Evolutionary conservation across 2,797 vertebrate genomes (phyloP), one percentile per base, ranked within the genome.

Genomic region (Echeneis naucrates): DNA sequence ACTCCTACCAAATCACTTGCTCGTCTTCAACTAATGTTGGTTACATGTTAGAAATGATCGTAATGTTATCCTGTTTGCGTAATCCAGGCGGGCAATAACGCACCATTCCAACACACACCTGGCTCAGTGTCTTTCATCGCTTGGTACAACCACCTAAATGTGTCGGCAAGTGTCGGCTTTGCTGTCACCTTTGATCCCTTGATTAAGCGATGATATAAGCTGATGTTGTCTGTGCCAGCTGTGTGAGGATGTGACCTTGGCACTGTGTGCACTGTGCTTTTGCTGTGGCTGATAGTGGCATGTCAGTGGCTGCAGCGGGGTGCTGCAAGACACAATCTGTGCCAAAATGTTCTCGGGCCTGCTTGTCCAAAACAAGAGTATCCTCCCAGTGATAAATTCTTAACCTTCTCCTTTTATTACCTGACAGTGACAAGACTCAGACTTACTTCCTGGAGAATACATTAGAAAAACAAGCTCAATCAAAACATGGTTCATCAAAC

Each of bases 241-340:
- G 73, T 80, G 69, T 53, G 72, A 72, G 23, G 68, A 84, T 67
- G 58, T 79, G 88, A 92, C 91, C 89, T 90, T 93, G 88, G 77
- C 68, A 72, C 68, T 44, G 48, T 67, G 69, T 77, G 62, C 71
- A 48, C 77, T 60, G 61, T 75, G 84, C 70, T 76, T 13, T 47
- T 26, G 50, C 42, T 27, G 63, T 56, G 71, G 78, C 77, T 77
- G 86, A 86, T 76, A 79, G 55, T 44, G 4, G 61, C 8, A 59
- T 63, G 81, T 72, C 58, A 4, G 42, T 47, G 47, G 40, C n/a
- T 1, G 4, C 27, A 38, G 56, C 8, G 13, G 42, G 59, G 64
- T 78, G 66, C 63, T 80, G 64, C 35, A 75, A 77, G 72, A 77
- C 26, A 5, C 48, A 21, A 59, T 35, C 67, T 35, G 23, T 44